These are phyloP conservation scores for Smittia sp. DNA, from an alignment of 2,888 invertebrate species.

Conservation along the genomic window DNA sequence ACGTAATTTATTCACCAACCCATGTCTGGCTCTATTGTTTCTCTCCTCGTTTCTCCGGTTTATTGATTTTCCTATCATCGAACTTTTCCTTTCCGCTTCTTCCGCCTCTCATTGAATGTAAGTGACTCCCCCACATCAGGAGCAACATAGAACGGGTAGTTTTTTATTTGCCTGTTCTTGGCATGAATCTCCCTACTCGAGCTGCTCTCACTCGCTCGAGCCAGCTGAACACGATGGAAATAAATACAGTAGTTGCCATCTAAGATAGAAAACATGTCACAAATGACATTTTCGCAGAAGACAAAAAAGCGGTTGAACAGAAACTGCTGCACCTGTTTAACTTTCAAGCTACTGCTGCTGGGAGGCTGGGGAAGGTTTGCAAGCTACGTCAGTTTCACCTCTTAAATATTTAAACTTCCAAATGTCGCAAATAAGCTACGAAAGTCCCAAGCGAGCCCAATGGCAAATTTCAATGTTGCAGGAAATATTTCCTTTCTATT, in stretches of 20 bases:
- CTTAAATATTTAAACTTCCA: too few relatives aligned
- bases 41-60: not conserved
- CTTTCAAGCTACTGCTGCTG: too few relatives aligned
- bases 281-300: conserved; percentile 1
- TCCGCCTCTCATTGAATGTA: not conserved
- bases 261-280: conserved; percentile 8
- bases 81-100: not conserved
- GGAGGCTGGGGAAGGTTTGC: too few relatives aligned
- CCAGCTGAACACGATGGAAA: conserved; percentile 1
- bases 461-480: not conserved
- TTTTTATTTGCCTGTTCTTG: conserved; percentile 4
- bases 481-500: not conserved
- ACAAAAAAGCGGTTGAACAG: not conserved
- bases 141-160: not conserved
- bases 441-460: not conserved
- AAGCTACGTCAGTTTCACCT: too few relatives aligned
- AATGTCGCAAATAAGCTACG: too few relatives aligned
- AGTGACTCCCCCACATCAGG: not conserved
- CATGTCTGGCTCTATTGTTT: not conserved
- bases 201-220: not conserved
- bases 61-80: conserved; percentile 5
- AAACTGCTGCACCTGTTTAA: not conserved
- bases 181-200: not conserved
- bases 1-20: too few relatives aligned
- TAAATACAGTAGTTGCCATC: not conserved